Conservation (phyloP, 2,797 vertebrate species). For the Enteromius anoplus region DNA sequence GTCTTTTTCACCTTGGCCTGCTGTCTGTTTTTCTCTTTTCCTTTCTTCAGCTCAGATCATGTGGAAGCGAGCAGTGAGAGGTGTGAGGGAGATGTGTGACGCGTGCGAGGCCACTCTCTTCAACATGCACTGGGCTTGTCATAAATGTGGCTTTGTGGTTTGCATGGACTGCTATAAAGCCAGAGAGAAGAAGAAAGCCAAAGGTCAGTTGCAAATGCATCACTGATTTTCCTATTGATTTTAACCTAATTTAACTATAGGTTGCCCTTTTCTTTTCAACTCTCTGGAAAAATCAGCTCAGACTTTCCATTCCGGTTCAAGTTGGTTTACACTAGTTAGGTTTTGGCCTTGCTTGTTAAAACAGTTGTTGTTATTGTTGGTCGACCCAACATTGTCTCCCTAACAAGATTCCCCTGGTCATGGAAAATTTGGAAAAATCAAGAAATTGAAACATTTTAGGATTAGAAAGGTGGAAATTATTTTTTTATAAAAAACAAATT, state of each 20-base stretch:
- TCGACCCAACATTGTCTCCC: neutral
- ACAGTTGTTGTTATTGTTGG: neutral
- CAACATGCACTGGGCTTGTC: conserved; percentile 99
- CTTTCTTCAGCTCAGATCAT: conserved; percentile 91
- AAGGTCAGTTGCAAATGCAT: conserved; percentile 82
- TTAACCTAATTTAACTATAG: neutral
- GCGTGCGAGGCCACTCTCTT: conserved; percentile 98
- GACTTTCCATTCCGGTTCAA: neutral
- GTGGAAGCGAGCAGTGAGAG: conserved; percentile 97
- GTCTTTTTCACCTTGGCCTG: conserved; percentile 29
- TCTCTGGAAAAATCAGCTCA: neutral
- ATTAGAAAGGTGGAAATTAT: neutral
- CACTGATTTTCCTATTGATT: conserved; percentile 2
- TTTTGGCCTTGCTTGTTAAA: neutral
- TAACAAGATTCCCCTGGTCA: neutral
- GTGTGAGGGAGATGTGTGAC: conserved; percentile 99
- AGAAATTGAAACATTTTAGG: neutral
- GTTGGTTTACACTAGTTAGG: neutral
- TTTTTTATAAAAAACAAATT: neutral
- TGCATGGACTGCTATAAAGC: conserved; percentile 98
- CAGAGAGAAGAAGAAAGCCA: conserved; percentile 92
- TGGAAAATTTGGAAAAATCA: neutral
- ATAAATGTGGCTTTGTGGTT: conserved; percentile 99
- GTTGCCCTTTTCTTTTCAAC: neutral
- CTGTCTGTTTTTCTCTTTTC: conserved; percentile 63